Conservation (phyloP, 1,140 invertebrate genomes). For the Bradynema listronoti region DNA sequence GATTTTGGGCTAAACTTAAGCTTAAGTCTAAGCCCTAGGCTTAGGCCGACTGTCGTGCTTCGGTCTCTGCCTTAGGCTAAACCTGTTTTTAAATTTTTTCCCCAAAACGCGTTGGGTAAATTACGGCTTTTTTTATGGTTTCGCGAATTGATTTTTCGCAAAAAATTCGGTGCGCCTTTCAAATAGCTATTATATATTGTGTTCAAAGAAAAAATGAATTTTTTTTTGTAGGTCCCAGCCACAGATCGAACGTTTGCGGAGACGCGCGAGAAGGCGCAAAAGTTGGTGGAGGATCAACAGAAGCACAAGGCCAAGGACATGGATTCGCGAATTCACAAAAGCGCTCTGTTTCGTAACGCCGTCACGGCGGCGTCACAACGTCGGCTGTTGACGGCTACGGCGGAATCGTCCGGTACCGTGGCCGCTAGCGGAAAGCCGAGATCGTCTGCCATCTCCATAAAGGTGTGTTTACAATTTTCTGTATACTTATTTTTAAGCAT, state of each 20-base stretch:
- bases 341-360: no score
- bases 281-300: slow-evolving; percentile 16
- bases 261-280: slow-evolving; percentile 20
- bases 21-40: no score
- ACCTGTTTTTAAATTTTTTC: neutral
- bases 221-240: slow-evolving; percentile 12
- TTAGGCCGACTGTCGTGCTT: no score
- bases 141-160: no score
- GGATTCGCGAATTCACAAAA: slow-evolving; percentile 1
- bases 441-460: slow-evolving; percentile 1
- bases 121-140: no score
- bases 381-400: neutral
- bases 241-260: slow-evolving; percentile 20
- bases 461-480: no score
- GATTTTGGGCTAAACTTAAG: no score
- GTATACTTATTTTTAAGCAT: no score
- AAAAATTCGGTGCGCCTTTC: neutral
- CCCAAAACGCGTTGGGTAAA: neutral
- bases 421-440: neutral
- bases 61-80: neutral
- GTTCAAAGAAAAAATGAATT: slow-evolving; percentile 1
- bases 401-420: neutral
- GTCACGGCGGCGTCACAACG: neutral
- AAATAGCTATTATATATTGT: neutral
- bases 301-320: slow-evolving; percentile 18